These are phyloP conservation scores for Hydriomena furcata DNA, from an alignment of 2,888 invertebrate species.

Conservation along the genomic window DNA sequence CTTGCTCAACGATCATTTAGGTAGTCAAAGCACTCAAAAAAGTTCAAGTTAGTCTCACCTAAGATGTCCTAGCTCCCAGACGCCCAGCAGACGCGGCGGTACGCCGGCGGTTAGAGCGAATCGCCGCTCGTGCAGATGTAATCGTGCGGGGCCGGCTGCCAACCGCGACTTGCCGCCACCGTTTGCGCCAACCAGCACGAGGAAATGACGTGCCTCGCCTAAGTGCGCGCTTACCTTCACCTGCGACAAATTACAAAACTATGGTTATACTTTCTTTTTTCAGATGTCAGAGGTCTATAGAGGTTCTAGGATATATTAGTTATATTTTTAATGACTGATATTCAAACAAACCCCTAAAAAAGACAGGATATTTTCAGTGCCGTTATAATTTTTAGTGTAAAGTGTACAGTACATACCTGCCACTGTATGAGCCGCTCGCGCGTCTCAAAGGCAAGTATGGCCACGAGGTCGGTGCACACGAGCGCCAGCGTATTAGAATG, in stretches of 20 bases:
- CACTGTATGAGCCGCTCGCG: constrained; percentile 94
- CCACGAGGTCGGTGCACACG: constrained; percentile 92
- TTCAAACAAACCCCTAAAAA: no score
- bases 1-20: no score
- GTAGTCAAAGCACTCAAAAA: no score
- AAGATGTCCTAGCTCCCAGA: constrained; percentile 88
- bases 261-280: no score
- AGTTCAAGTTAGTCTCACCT: constrained; percentile 69
- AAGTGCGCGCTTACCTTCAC: constrained; percentile 65
- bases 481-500: constrained; percentile 95
- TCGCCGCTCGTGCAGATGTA: constrained; percentile 91
- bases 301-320: no score
- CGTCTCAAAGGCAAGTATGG: constrained; percentile 93
- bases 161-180: constrained; percentile 72
- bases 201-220: constrained; percentile 61
- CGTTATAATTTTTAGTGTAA: neutral
- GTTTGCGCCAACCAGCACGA: constrained; percentile 55
- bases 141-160: constrained; percentile 89
- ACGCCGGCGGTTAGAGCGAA: constrained; percentile 92
- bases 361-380: no score
- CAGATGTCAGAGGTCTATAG: no score
- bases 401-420: constrained; percentile 79
- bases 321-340: no score
- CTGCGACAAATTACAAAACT: constrained; percentile 34
- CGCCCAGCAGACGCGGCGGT: constrained; percentile 89